phyloP scores from a whole-genome alignment of 2,113 vertebrate species.

The Tyrannus savana region DNA sequence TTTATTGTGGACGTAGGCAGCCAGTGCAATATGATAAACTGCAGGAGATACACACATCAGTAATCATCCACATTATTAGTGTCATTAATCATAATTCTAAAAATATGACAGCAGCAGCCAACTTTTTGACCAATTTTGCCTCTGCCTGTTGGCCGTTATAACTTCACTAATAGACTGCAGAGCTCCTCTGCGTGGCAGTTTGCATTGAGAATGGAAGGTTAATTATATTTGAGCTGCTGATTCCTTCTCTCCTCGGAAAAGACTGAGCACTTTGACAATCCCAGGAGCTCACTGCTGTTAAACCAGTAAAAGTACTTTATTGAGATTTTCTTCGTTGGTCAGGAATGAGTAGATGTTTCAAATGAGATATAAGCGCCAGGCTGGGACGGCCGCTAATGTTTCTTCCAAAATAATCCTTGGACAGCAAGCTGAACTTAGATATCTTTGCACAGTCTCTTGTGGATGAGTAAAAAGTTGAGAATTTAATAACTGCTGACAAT shows the following conservation, averaged over 20 bases:
- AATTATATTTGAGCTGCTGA: conserved; percentile 94
- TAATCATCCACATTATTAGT: conserved; percentile 92
- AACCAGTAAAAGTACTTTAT: conserved; percentile 83
- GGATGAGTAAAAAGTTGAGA: conserved; percentile 56
- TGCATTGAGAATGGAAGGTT: conserved; percentile 92
- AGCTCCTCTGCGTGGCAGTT: conserved; percentile 82
- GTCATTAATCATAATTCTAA: conserved; percentile 92
- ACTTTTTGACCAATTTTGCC: conserved; percentile 84
- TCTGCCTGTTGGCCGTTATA: conserved; percentile 84
- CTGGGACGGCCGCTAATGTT: conserved; percentile 74
- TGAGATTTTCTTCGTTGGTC: conserved; percentile 89
- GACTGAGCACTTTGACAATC: conserved; percentile 82
- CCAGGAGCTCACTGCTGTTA: conserved; percentile 81
- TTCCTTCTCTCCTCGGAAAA: conserved; percentile 83
- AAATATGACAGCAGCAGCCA: conserved; percentile 85
- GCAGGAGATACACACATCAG: conserved; percentile 86
- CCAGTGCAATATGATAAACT: conserved; percentile 89
- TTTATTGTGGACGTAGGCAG: conserved; percentile 89
- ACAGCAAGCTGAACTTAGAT: conserved; percentile 66
- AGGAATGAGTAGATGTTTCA: conserved; percentile 84
- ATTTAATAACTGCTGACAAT: conserved; percentile 60
- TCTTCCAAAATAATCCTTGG: conserved; percentile 74
- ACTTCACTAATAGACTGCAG: conserved; percentile 81
- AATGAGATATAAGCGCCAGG: conserved; percentile 77
- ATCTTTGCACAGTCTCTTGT: conserved; percentile 56